Evolutionary conservation across 2,888 invertebrate species (phyloP).

Genomic region (Anaspis maculata): DNA sequence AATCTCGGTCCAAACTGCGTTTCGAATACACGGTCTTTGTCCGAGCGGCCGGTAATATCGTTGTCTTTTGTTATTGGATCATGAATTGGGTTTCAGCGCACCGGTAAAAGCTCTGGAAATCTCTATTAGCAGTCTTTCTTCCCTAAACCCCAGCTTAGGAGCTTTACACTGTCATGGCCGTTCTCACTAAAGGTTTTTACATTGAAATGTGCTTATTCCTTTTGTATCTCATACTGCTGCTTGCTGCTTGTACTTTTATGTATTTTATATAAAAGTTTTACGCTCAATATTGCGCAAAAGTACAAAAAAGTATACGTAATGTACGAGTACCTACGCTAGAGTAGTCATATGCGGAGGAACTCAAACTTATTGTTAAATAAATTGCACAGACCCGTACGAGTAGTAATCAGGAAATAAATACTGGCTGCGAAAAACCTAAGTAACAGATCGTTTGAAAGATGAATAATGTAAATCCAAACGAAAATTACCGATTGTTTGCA

Average conservation of each 20-base stretch:
- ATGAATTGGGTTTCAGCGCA: constrained; percentile 45
- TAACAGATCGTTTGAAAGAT: no score
- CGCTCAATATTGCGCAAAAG: no score
- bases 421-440: no score
- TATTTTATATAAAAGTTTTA: constrained; percentile 17
- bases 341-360: no score
- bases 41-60: constrained; percentile 45
- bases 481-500: no score
- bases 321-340: no score
- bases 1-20: no score
- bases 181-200: constrained; percentile 40
- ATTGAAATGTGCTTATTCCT: constrained; percentile 43
- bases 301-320: no score
- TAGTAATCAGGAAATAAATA: no score
- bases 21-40: constrained; percentile 42
- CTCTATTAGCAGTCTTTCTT: constrained; percentile 47
- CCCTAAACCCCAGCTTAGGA: constrained; percentile 41
- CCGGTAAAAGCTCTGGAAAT: constrained; percentile 43
- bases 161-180: constrained; percentile 42
- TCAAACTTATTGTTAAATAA: no score
- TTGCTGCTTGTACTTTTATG: constrained; percentile 24
- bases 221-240: constrained; percentile 33
- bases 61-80: constrained; percentile 48
- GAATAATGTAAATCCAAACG: no score
- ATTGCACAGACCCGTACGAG: no score